Conservation (phyloP, 2,888 invertebrate genomes). For the Chrysina gloriosa region DNA sequence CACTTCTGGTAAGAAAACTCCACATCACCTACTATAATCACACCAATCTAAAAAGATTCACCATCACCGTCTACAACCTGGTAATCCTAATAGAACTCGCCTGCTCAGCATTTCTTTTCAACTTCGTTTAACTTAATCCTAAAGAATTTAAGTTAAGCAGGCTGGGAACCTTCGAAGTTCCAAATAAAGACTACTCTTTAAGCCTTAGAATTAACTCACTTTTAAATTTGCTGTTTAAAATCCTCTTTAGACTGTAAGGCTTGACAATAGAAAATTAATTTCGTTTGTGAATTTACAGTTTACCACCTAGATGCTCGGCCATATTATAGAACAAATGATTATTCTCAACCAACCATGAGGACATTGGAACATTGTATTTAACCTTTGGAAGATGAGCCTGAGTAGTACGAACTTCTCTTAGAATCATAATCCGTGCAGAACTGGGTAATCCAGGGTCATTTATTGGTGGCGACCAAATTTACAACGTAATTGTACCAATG, state of each 20-base stretch:
- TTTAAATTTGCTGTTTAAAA: constrained; percentile 74
- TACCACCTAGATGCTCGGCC: constrained; percentile 73
- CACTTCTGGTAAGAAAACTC: constrained; percentile 66
- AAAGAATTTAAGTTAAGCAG: constrained; percentile 73
- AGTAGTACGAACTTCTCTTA: constrained; percentile 77
- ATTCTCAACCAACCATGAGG: constrained; percentile 80
- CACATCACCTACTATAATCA: constrained; percentile 62
- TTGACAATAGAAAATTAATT: constrained; percentile 67
- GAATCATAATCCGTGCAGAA: constrained; percentile 79
- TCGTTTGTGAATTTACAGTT: constrained; percentile 74
- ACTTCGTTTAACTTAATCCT: constrained; percentile 49
- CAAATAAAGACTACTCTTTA: constrained; percentile 69
- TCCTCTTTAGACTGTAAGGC: constrained; percentile 70
- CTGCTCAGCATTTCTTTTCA: constrained; percentile 42
- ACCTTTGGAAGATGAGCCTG: constrained; percentile 76
- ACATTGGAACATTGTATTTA: constrained; percentile 81
- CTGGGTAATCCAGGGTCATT: constrained; percentile 74
- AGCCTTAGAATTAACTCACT: constrained; percentile 68
- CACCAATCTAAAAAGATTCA: constrained; percentile 59
- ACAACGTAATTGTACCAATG: constrained; percentile 83
- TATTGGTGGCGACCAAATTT: constrained; percentile 81
- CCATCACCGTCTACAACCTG: constrained; percentile 55
- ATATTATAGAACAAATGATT: constrained; percentile 78
- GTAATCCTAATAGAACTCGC: constrained; percentile 57
- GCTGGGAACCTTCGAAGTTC: constrained; percentile 75